phyloP scores from a whole-genome alignment of 2,113 vertebrate genomes.

The Coracopsis vasa region DNA sequence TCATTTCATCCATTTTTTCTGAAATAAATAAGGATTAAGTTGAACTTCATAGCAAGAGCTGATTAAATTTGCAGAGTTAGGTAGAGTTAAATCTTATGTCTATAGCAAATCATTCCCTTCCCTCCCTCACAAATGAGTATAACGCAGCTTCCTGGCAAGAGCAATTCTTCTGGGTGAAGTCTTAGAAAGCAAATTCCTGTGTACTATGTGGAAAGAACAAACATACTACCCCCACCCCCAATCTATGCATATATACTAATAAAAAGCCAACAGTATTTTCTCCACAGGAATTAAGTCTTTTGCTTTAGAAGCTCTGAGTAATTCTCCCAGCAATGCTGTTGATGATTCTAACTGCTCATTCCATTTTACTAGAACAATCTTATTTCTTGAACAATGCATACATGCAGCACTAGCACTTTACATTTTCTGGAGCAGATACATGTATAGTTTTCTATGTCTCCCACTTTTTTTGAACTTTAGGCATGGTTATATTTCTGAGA shows the following conservation, averaged over 20 bases:
- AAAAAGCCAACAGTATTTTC: neutral
- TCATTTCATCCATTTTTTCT: neutral
- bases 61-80: neutral
- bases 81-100: neutral
- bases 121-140: neutral
- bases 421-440: neutral
- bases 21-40: neutral
- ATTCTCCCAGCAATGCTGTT: neutral
- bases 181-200: neutral
- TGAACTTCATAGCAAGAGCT: neutral
- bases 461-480: neutral
- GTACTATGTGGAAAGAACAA: neutral
- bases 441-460: neutral
- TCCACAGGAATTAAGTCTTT: neutral
- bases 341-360: neutral
- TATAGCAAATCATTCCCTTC: neutral
- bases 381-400: neutral
- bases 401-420: neutral
- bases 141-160: neutral
- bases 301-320: neutral
- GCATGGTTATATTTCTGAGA: neutral
- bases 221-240: neutral
- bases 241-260: neutral
- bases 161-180: neutral
- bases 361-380: neutral